phyloP scores from a whole-genome alignment of 2,888 invertebrate genomes.

The Acanthopleura granulata region DNA sequence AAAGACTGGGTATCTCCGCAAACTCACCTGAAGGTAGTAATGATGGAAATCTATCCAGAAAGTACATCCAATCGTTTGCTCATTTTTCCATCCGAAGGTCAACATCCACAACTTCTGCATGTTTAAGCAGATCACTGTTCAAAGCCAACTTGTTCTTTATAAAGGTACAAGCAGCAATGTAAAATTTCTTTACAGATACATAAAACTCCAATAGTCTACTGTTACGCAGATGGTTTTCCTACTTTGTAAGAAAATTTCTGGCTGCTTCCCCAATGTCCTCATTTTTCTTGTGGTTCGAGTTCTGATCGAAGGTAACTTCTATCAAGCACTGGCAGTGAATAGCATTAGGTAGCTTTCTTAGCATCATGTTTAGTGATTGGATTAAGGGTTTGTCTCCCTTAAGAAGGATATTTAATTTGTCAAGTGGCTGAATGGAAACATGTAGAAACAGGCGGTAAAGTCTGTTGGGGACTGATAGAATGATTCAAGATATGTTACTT shows the following conservation, averaged over 20 bases:
- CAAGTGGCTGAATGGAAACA: constrained; percentile 29
- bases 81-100: constrained; percentile 19
- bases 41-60: constrained; percentile 29
- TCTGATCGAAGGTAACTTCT: constrained; percentile 21
- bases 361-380: constrained; percentile 26
- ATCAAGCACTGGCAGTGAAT: constrained; percentile 18
- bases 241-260: constrained; percentile 24
- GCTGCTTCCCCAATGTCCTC: constrained; percentile 24
- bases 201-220: constrained; percentile 29
- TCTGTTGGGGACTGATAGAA: constrained; percentile 30
- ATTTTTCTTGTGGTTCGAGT: constrained; percentile 3
- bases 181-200: constrained; percentile 25
- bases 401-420: constrained; percentile 26
- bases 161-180: constrained; percentile 28
- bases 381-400: constrained; percentile 32
- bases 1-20: no score
- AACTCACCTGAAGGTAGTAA: constrained; percentile 12
- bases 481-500: not conserved
- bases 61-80: constrained; percentile 18
- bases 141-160: constrained; percentile 32
- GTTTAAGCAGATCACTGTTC: constrained; percentile 29
- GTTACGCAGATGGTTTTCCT: constrained; percentile 28
- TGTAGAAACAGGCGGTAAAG: constrained; percentile 31
- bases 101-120: constrained; percentile 33
- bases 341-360: constrained; percentile 24